A percentile compares a stretch with the other conserved stretches of the same genome.
phyloP scores from a whole-genome alignment of 2,888 invertebrate species.

The Troides oblongomaculatus region DNA sequence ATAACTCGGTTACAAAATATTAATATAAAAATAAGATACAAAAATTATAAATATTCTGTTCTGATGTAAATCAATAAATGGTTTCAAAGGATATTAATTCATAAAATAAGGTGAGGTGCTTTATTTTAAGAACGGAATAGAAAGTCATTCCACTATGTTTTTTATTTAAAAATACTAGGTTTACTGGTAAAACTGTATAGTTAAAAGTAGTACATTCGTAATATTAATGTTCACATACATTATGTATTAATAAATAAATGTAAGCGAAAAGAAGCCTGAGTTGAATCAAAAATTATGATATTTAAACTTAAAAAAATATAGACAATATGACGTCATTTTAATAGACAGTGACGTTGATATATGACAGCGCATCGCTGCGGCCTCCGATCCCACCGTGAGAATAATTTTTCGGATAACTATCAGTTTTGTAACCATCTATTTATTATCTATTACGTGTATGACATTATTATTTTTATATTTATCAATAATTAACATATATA shows the following conservation, averaged over 20 bases:
- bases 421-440: slow-evolving; percentile 69
- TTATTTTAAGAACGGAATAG: neutral
- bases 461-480: neutral
- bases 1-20: neutral
- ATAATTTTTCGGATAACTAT: slow-evolving; percentile 70
- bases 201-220: neutral
- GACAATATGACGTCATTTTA: slow-evolving; percentile 79
- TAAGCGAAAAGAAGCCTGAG: neutral
- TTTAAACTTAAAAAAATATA: slow-evolving; percentile 69
- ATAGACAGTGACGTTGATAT: slow-evolving; percentile 79
- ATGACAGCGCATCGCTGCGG: slow-evolving; percentile 62
- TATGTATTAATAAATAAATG: neutral
- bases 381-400: slow-evolving; percentile 67
- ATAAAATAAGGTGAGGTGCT: no score
- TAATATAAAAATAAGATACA: neutral
- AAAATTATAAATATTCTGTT: neutral
- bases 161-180: neutral
- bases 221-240: neutral
- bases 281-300: slow-evolving; percentile 51
- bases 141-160: neutral
- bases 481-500: neutral
- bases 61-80: no score
- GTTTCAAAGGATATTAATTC: neutral
- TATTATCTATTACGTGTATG: slow-evolving; percentile 40
- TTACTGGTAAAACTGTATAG: neutral